Evolutionary conservation across 2,888 invertebrate species (phyloP).

Genomic region (Ryuthela nishihirai): DNA sequence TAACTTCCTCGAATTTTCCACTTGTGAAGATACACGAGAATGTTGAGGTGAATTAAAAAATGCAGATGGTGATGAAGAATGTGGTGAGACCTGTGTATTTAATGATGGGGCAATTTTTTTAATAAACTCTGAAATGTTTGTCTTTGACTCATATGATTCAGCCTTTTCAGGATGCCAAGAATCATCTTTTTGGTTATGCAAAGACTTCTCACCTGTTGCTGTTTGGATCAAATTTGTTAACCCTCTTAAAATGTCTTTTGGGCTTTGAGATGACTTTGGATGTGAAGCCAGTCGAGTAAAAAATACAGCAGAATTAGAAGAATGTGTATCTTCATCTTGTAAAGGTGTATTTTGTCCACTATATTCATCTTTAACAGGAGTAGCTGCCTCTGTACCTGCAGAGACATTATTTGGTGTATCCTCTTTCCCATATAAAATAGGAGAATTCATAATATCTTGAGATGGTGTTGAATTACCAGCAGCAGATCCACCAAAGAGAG

Average conservation of each 20-base stretch:
- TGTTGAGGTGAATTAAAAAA: too few relatives aligned
- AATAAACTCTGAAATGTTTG: constrained; percentile 23
- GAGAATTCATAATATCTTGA: constrained; percentile 5
- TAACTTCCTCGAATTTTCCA: too few relatives aligned
- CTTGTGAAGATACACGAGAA: too few relatives aligned
- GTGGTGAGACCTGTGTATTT: constrained; percentile 10
- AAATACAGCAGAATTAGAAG: constrained; percentile 12
- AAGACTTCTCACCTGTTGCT: constrained; percentile 12
- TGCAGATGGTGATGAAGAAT: constrained; percentile 10
- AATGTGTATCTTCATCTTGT: constrained; percentile 41
- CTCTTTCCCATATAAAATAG: constrained; percentile 22
- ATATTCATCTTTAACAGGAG: constrained; percentile 43
- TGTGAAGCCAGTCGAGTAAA: constrained; percentile 14
- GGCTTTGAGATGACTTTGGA: constrained; percentile 15
- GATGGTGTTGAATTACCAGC: constrained; percentile 17
- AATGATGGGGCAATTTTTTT: constrained; percentile 20
- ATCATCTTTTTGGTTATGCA: background rate
- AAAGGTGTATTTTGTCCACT: constrained; percentile 42
- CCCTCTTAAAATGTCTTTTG: constrained; percentile 27
- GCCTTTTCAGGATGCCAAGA: constrained; percentile 21
- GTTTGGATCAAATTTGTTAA: constrained; percentile 28
- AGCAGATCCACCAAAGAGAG: constrained; percentile 13
- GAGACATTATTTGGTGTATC: constrained; percentile 10
- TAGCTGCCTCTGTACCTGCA: constrained; percentile 16
- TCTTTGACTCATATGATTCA: constrained; percentile 4